Conservation (phyloP, 2,797 vertebrate species). For the Typhlichthys subterraneus region DNA sequence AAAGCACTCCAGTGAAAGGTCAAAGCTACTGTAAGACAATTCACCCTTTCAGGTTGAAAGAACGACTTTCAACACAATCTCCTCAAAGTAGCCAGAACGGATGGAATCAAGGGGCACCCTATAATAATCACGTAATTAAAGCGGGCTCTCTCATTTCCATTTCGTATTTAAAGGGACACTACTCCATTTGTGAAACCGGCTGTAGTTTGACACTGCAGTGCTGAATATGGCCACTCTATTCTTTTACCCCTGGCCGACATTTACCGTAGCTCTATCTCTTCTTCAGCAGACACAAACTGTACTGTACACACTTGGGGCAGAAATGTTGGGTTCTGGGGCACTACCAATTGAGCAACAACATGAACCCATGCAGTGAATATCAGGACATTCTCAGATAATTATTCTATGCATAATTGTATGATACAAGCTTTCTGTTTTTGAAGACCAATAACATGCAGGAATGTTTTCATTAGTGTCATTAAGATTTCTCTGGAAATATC, state of each 20-base stretch:
- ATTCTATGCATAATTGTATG: constrained; percentile 19
- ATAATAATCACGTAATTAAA: constrained; percentile 56
- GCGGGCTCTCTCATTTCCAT: constrained; percentile 66
- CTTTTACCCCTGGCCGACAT: too few relatives aligned
- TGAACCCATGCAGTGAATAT: constrained; percentile 17
- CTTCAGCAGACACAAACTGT: too few relatives aligned
- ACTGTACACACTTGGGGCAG: too few relatives aligned
- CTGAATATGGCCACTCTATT: too few relatives aligned
- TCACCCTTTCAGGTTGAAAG: constrained; percentile 67
- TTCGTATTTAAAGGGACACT: constrained; percentile 47
- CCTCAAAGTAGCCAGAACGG: constrained; percentile 52
- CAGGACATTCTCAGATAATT: constrained; percentile 14
- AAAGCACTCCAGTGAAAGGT: constrained; percentile 64
- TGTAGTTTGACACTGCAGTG: too few relatives aligned
- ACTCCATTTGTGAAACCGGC: neutral
- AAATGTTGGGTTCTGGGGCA: too few relatives aligned
- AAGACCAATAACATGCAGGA: constrained; percentile 17
- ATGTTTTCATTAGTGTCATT: constrained; percentile 16
- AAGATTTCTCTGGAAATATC: constrained; percentile 22
- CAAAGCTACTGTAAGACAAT: constrained; percentile 63
- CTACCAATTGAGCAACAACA: neutral
- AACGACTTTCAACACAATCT: constrained; percentile 58
- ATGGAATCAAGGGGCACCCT: constrained; percentile 60
- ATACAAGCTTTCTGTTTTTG: constrained; percentile 29
- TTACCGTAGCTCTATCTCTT: too few relatives aligned